These are phyloP conservation scores for Chaunax sp. DNA, from an alignment of 2,797 vertebrate genomes.

Conservation along the genomic window DNA sequence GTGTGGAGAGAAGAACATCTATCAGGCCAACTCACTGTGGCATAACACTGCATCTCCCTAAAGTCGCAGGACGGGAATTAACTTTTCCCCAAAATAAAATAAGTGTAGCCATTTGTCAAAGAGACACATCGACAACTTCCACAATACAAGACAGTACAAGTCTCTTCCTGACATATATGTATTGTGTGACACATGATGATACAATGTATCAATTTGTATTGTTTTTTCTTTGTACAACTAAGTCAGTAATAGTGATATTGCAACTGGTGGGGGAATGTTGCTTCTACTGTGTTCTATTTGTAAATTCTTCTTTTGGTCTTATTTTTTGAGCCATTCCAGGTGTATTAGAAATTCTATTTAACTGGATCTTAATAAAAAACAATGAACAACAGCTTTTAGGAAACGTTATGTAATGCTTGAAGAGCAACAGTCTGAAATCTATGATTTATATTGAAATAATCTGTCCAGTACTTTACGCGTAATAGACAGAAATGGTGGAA, in stretches of 20 bases:
- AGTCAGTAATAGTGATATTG: conserved; percentile 3
- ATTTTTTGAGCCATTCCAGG: no score
- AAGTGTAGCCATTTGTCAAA: conserved; percentile 28
- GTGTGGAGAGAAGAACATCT: conserved; percentile 43
- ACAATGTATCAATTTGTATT: background rate
- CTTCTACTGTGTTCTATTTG: background rate
- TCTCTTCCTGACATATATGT: conserved; percentile 6
- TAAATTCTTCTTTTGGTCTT: no score
- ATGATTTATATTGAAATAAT: no score
- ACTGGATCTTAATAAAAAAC: no score
- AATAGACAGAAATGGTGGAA: no score
- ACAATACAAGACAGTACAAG: background rate
- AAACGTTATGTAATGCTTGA: no score
- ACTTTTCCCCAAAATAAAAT: conserved; percentile 26
- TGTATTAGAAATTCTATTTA: no score
- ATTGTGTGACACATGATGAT: background rate
- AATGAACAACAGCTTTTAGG: no score
- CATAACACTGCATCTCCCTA: conserved; percentile 26
- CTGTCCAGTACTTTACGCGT: no score
- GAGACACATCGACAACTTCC: conserved; percentile 11
- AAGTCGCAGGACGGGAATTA: conserved; percentile 17
- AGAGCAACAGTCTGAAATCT: no score
- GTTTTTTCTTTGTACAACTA: background rate
- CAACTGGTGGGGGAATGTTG: background rate
- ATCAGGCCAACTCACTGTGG: conserved; percentile 41